Conservation (phyloP, 2,888 invertebrate genomes). For the Amiota communis region DNA sequence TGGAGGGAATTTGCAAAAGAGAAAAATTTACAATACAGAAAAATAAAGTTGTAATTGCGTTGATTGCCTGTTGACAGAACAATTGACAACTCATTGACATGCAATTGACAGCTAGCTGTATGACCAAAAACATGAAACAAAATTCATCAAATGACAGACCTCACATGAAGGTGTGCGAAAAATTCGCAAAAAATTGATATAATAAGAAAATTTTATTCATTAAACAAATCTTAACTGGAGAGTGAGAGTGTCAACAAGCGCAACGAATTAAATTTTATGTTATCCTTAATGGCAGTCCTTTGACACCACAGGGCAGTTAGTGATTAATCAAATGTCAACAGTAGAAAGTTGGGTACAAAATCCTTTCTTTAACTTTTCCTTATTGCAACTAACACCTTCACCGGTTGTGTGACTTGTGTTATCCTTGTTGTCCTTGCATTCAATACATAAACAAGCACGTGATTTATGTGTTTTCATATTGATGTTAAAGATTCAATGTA, state of each 20-base stretch:
- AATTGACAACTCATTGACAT: constrained; percentile 59
- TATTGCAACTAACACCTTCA: constrained; percentile 18
- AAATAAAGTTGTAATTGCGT: constrained; percentile 54
- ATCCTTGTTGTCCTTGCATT: too few relatives aligned
- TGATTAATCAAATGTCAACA: constrained; percentile 24
- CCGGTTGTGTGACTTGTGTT: too few relatives aligned
- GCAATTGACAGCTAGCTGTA: constrained; percentile 51
- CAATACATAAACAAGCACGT: constrained; percentile 9
- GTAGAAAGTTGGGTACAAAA: too few relatives aligned
- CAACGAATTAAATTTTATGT: constrained; percentile 59
- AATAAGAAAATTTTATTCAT: background rate
- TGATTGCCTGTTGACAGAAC: constrained; percentile 61
- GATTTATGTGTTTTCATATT: constrained; percentile 22
- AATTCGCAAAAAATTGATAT: background rate
- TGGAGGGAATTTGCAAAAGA: background rate
- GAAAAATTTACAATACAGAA: constrained; percentile 2
- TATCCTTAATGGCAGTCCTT: too few relatives aligned
- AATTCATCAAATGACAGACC: background rate
- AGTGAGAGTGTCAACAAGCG: constrained; percentile 61
- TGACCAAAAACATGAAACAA: constrained; percentile 12
- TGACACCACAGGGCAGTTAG: background rate
- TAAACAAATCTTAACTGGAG: constrained; percentile 29
- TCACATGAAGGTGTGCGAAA: constrained; percentile 10
- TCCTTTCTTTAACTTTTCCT: background rate
- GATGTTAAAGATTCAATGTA: background rate